Evolutionary conservation across 2,888 invertebrate genomes (phyloP), one percentile per base, ranked within the genome.

Genomic region (Schrankia costaestrigalis): DNA sequence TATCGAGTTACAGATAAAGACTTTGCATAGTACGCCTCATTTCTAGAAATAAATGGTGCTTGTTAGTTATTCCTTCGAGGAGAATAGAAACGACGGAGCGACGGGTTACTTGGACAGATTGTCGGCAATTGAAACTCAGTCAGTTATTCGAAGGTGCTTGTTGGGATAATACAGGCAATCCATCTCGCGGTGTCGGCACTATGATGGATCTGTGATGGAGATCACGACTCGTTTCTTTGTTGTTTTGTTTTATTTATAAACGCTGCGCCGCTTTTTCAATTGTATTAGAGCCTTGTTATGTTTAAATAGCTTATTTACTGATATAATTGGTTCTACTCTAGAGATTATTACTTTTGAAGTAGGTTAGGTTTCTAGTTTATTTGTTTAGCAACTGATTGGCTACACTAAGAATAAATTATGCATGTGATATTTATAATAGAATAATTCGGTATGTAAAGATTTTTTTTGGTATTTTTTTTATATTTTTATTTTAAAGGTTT

Each of bases 141-240:
- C 63, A 61, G 68, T 67, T 69, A 65, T 71, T 56, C 63, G 48
- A 57, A 64, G 75, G 71, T 71, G 76, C 71, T 78, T 74, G 78
- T 76, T 70, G 76, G 74, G 73, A 78, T 83, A 83, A 83, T 80
- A 72, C 66, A 67, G 63, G 75, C 77, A 70, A 84, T 85, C 82
- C 76, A 80, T 87, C 85, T 79, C 72, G 64, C 60, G 64, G 65
- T 71, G 69, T 68, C 65, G 53, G 56, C 63, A 60, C 62, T 62
- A 74, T 81, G 84, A 82, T 81, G 78, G 83, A 81, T 77, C 78
- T 72, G 71, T 76, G 83, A 85, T 81, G 83, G 74, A 62, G 75
- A 76, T 82, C 80, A 80, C 83, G 84, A 81, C 74, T 78, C 53
- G 71, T 67, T 69, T 60, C 69, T 74, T 76, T 77, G 78, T 83